phyloP scores from a whole-genome alignment of 2,113 vertebrate genomes.

The Lutjanus erythropterus region DNA sequence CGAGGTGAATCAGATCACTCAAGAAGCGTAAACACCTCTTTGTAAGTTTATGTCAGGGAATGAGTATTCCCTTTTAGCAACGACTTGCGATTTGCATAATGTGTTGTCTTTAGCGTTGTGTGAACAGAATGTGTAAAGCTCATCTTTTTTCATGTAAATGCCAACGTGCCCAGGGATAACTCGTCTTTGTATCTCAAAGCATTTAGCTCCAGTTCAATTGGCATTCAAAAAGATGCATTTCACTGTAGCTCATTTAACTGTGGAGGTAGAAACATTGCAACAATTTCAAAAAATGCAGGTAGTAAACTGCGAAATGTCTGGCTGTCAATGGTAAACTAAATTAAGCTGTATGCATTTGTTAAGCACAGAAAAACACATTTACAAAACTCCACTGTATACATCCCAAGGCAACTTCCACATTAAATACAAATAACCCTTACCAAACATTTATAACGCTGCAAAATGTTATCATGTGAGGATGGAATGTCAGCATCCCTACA shows the following conservation, averaged over 20 bases:
- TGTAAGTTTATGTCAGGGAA: background rate
- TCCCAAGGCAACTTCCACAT: background rate
- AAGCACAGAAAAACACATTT: background rate
- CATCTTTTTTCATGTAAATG: slow-evolving; percentile 3
- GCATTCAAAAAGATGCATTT: background rate
- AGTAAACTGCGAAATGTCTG: background rate
- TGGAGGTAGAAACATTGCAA: background rate
- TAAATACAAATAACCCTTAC: background rate
- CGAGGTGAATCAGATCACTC: background rate
- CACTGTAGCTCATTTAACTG: background rate
- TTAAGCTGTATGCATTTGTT: background rate
- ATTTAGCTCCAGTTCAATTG: background rate
- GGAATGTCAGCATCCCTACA: slow-evolving; percentile 15
- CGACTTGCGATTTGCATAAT: background rate
- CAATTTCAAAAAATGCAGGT: background rate
- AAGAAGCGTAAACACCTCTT: background rate
- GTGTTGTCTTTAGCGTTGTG: background rate
- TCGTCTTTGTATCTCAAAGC: background rate
- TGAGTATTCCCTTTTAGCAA: background rate
- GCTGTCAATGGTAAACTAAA: background rate
- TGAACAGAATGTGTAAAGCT: slow-evolving; percentile 6
- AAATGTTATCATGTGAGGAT: slow-evolving; percentile 15
- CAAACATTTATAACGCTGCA: background rate
- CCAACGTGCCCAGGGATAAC: background rate
- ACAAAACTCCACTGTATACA: background rate